Percentiles rank a stretch among this genome's conserved stretches.
Evolutionary conservation across 2,113 vertebrate genomes (phyloP).

Genomic region (Canis aureus): DNA sequence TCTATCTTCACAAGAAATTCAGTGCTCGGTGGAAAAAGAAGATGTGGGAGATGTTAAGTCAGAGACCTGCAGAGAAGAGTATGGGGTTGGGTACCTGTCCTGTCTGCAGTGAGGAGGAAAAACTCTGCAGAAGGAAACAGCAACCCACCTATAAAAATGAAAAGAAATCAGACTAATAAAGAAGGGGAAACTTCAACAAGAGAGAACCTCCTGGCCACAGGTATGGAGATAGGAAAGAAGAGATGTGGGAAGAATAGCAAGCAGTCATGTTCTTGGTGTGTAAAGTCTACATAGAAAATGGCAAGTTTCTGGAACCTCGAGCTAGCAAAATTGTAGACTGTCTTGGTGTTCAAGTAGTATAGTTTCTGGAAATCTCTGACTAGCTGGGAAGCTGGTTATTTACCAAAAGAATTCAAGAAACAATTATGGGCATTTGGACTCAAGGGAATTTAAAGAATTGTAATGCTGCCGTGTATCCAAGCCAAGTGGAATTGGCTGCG

Average conservation of each 20-base stretch:
- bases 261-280: neutral
- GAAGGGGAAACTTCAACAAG: fast-evolving
- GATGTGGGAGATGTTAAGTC: neutral
- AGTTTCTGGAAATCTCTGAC: neutral
- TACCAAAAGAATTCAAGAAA: neutral
- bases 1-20: neutral
- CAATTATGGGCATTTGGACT: neutral
- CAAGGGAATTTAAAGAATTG: neutral
- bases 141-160: neutral
- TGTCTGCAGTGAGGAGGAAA: neutral
- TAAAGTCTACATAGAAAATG: neutral
- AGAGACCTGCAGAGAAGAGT: neutral
- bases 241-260: neutral
- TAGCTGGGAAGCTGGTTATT: neutral
- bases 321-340: neutral
- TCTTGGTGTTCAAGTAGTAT: neutral
- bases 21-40: neutral
- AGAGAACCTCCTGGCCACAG: neutral
- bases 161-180: neutral
- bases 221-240: neutral
- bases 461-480: neutral
- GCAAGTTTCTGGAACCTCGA: neutral
- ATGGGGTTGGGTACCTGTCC: neutral
- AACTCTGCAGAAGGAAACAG: neutral
- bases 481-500: neutral